Evolutionary conservation across 2,888 invertebrate species (phyloP).

Genomic region (Abrostola tripartita): DNA sequence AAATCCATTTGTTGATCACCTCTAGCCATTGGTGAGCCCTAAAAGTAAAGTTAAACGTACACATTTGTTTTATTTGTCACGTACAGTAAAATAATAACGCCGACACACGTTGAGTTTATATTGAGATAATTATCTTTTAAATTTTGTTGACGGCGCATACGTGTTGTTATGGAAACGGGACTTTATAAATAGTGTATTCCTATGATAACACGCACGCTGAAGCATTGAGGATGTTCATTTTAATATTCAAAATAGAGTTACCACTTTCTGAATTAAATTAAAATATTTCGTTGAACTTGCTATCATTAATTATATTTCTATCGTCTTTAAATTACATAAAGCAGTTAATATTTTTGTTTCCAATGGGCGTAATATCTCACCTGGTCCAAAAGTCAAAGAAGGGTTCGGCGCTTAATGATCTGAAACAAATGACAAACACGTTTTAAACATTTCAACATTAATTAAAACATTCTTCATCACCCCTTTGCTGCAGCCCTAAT

Average conservation of each 20-base stretch:
- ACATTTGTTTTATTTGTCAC: conserved; percentile 62
- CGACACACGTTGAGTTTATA: conserved; percentile 45
- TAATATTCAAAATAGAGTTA: conserved; percentile 5
- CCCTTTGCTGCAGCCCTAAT: neutral
- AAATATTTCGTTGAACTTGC: conserved; percentile 1
- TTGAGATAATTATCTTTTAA: conserved; percentile 50
- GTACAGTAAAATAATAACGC: conserved; percentile 51
- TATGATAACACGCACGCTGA: conserved; percentile 17
- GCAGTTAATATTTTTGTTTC: neutral
- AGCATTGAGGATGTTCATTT: conserved; percentile 5
- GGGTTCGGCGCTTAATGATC: conserved; percentile 42
- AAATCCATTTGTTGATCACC: conserved; percentile 70
- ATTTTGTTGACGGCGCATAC: conserved; percentile 38
- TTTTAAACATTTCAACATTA: neutral
- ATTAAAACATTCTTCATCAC: conserved; percentile 14
- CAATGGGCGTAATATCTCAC: conserved; percentile 29
- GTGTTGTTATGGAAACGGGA: conserved; percentile 44
- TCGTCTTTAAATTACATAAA: neutral
- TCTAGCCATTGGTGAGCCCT: conserved; percentile 42
- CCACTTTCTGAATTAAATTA: neutral
- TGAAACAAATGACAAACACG: conserved; percentile 48
- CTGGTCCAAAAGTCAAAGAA: conserved; percentile 34
- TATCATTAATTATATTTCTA: conserved; percentile 4
- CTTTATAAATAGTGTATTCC: conserved; percentile 28
- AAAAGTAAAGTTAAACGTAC: conserved; percentile 53